Evolutionary conservation across 2,888 invertebrate genomes (phyloP), one percentile per base, ranked within the genome.

Genomic region (Sinohyriopsis cumingii): DNA sequence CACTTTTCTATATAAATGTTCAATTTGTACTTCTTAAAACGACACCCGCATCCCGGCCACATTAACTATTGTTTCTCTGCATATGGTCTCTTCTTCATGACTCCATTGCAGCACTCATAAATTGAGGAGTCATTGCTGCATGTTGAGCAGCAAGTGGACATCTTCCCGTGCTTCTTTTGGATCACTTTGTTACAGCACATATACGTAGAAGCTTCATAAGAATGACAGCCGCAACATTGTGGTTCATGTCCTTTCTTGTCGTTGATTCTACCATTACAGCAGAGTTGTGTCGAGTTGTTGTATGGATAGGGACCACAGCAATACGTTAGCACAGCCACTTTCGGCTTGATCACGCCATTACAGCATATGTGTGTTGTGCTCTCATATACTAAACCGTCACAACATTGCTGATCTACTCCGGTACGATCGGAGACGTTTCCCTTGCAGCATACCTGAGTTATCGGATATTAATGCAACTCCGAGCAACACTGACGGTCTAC

Each of bases 41-140:
- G 9, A 9, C 33, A 33, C 33, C 33, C 7, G 33, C 9, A 33
- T 33, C 33, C 33, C 7, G 33, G 9, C 6, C 9, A 9, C 7
- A 33, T 7, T 33, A 33, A 33, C 9, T 33, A 28, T 33, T 33
- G 1, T 33, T 33, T 33, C 7, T 9, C 33, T 9, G 57, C 59
- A 15, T 33, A 33, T 54, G 75, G 75, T n/a, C 75, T 53, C 59
- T 65, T 72, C 63, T 75, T 75, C 57, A 75, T 24, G 19, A 65
- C 57, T n/a, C 75, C 75, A 28, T 75, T 72, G 65, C 75, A 75
- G 33, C 75, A 75, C 56, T 75, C 75, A 28, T 66, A 72, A 53
- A 63, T 53, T 20, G 63, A 59, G 5, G 69, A 72, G 55, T 75
- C 75, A 59, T 60, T 72, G 19, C 64, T 64, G 9, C 64, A 62